Evolutionary conservation across 2,888 invertebrate species (phyloP).

Genomic region (Eucriotettix oculatus): DNA sequence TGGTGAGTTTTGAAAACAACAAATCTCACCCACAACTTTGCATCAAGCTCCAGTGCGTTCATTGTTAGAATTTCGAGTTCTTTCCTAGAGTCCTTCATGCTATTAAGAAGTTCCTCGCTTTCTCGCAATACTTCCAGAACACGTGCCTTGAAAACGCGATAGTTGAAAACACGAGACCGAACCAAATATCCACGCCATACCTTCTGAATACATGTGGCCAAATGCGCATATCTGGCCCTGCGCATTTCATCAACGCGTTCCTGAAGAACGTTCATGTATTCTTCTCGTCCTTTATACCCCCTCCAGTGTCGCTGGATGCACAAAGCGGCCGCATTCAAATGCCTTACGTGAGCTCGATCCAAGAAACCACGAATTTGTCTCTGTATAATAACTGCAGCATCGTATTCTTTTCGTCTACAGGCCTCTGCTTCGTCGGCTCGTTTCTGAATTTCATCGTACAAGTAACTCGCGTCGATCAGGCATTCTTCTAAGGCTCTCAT

Average conservation of each 20-base stretch:
- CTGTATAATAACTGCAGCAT: slow-evolving; percentile 21
- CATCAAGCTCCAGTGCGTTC: slow-evolving; percentile 14
- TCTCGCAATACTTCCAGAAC: slow-evolving; percentile 14
- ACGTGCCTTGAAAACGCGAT: slow-evolving; percentile 14
- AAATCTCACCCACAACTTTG: slow-evolving; percentile 19
- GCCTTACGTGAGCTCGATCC: not conserved
- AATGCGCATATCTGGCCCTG: slow-evolving; percentile 16
- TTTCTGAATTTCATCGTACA: not conserved
- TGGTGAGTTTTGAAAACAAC: slow-evolving; percentile 25
- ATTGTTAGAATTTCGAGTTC: not conserved
- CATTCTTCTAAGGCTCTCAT: no score
- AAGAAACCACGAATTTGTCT: slow-evolving; percentile 22
- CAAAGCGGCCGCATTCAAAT: slow-evolving; percentile 15
- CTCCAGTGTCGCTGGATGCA: slow-evolving; percentile 20
- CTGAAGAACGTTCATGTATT: slow-evolving; percentile 2
- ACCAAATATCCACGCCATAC: slow-evolving; percentile 21
- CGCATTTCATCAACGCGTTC: slow-evolving; percentile 15
- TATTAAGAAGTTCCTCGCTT: slow-evolving; percentile 14
- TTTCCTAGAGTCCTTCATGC: slow-evolving; percentile 13
- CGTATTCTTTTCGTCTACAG: not conserved
- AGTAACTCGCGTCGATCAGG: not conserved
- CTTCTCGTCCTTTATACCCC: slow-evolving; percentile 14
- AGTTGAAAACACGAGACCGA: slow-evolving; percentile 13
- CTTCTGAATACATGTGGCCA: slow-evolving; percentile 24
- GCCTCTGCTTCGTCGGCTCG: not conserved